Evolutionary conservation across 2,888 invertebrate genomes (phyloP).

Genomic region (Eurois occulta): DNA sequence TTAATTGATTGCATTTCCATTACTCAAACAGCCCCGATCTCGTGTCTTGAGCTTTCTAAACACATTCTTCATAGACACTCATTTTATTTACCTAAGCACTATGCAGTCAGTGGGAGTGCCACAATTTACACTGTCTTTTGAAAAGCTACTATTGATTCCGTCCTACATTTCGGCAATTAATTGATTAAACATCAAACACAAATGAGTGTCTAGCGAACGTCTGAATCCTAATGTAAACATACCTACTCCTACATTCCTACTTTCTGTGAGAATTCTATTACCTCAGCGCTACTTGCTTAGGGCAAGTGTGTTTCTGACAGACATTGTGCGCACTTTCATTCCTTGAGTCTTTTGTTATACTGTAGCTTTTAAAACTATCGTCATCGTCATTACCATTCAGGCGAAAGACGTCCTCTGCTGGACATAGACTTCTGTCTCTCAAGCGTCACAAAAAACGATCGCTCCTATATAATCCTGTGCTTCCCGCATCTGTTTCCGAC

Average conservation of each 20-base stretch:
- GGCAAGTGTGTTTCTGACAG: not conserved
- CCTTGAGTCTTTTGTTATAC: not conserved
- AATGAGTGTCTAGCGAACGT: conserved; percentile 51
- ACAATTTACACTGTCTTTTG: conserved; percentile 13
- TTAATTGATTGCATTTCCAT: not conserved
- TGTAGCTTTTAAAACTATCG: not conserved
- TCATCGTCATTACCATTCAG: not conserved
- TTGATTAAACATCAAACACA: conserved; percentile 44
- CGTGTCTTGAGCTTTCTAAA: not conserved
- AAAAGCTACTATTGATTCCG: conserved; percentile 5
- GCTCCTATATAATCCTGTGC: not conserved
- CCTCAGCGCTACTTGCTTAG: conserved; percentile 12
- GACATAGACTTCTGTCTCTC: not conserved
- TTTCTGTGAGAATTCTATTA: conserved; percentile 25
- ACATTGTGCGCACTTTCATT: conserved; percentile 19
- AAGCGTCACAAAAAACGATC: not conserved
- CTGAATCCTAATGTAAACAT: conserved; percentile 55
- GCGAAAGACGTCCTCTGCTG: not conserved
- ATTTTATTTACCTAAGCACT: not conserved
- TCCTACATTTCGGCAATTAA: conserved; percentile 32
- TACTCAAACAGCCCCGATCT: not conserved
- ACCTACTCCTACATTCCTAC: conserved; percentile 53
- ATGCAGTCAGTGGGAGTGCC: not conserved
- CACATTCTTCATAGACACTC: not conserved
- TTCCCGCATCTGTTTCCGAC: not conserved